phyloP scores from a whole-genome alignment of 2,113 vertebrate genomes.

The Poicephalus gulielmi region DNA sequence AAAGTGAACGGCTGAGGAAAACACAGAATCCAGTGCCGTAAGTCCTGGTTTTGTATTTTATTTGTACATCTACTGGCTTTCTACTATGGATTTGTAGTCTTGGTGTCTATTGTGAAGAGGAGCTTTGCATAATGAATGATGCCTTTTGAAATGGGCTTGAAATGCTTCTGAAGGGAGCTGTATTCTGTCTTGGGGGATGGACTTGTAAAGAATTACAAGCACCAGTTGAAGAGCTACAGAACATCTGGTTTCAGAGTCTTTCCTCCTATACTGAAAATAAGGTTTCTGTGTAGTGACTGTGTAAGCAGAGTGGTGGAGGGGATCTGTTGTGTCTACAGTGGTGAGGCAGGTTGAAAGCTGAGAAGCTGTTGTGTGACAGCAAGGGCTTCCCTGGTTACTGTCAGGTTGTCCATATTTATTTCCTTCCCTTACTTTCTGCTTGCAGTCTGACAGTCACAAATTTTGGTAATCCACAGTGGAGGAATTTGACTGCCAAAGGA shows the following conservation, averaged over 20 bases:
- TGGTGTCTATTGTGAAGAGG: background rate
- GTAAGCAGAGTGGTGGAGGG: background rate
- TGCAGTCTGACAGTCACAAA: background rate
- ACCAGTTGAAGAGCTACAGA: background rate
- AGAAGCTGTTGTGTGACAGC: background rate
- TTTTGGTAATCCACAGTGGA: background rate
- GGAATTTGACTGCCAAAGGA: background rate
- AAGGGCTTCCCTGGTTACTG: background rate
- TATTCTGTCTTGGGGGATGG: background rate
- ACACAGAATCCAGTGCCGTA: background rate
- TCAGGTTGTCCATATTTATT: background rate
- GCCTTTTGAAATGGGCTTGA: background rate
- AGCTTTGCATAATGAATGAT: background rate
- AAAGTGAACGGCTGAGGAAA: background rate
- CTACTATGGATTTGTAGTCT: background rate
- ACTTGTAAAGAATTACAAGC: background rate
- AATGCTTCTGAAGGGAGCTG: background rate
- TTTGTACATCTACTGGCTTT: background rate
- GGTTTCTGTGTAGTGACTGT: background rate
- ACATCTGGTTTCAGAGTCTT: slow-evolving; percentile 4
- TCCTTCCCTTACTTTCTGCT: background rate
- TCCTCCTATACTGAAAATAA: background rate
- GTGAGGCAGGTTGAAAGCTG: background rate
- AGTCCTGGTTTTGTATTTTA: background rate
- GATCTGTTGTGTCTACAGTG: background rate